These are phyloP conservation scores for Pundamilia nyererei DNA, from an alignment of 2,113 vertebrate species.

Conservation along the genomic window DNA sequence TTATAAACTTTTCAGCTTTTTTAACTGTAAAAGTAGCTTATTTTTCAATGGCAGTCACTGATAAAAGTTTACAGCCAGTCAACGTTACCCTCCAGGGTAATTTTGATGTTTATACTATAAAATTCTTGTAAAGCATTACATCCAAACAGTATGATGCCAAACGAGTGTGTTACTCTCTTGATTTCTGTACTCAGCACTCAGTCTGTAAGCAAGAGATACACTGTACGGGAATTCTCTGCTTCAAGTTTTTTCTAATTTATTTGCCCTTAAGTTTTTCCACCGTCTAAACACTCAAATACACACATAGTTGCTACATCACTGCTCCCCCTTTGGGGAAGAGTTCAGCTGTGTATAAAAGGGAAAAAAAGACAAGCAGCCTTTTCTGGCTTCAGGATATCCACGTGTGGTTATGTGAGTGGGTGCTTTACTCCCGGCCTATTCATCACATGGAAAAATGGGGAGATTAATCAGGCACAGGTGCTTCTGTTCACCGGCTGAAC, in stretches of 20 bases:
- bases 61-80: background rate
- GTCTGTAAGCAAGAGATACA: background rate
- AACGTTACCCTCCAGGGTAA: background rate
- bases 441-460: constrained; percentile 30
- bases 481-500: constrained; percentile 44
- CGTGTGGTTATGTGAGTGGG: constrained; percentile 15
- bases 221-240: background rate
- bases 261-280: constrained; percentile 26
- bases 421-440: constrained; percentile 5
- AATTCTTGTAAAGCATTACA: background rate
- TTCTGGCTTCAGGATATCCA: constrained; percentile 33
- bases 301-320: constrained; percentile 8
- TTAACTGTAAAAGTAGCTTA: background rate
- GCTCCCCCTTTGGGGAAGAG: constrained; percentile 2
- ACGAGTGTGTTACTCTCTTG: background rate
- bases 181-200: background rate
- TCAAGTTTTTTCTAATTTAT: background rate
- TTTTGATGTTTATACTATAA: background rate
- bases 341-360: constrained; percentile 12
- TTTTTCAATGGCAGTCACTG: background rate
- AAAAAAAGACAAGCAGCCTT: background rate
- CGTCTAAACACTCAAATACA: constrained; percentile 21
- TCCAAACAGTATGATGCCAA: background rate
- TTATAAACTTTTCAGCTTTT: background rate
- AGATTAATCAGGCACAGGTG: constrained; percentile 60